Percentiles rank a stretch among this genome's conserved stretches.
Evolutionary conservation across 2,113 vertebrate species (phyloP).

Genomic region (Poecile atricapillus): DNA sequence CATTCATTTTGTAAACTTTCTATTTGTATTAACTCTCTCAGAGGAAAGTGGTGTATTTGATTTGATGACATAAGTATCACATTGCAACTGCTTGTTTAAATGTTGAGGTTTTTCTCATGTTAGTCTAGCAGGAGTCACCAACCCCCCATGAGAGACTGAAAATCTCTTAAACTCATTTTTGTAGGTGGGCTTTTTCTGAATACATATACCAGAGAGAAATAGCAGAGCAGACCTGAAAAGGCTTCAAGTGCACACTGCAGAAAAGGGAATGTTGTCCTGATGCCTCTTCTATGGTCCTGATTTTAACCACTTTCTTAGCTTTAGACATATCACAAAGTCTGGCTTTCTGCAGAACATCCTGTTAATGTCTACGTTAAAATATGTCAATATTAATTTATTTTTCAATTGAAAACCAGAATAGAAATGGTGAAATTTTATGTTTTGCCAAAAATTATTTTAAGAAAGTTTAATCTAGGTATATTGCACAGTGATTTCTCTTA

Average conservation of each 20-base stretch:
- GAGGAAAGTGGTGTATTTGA: not conserved
- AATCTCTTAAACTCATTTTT: not conserved
- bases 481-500: not conserved
- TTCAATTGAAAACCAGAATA: not conserved
- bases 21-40: not conserved
- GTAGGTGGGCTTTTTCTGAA: not conserved
- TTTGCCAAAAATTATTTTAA: not conserved
- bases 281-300: not conserved
- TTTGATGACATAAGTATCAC: not conserved
- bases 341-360: not conserved
- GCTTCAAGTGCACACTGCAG: not conserved
- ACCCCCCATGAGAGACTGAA: rapidly evolving
- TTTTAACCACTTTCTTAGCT: not conserved
- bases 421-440: not conserved
- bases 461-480: not conserved
- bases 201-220: not conserved
- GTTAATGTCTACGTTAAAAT: not conserved
- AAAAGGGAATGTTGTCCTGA: not conserved
- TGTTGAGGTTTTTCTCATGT: not conserved
- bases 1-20: not conserved
- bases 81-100: not conserved
- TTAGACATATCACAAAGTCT: not conserved
- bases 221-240: not conserved
- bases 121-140: not conserved
- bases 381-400: not conserved